These are phyloP conservation scores for Silurus meridionalis DNA, from an alignment of 2,113 vertebrate genomes.

Conservation along the genomic window DNA sequence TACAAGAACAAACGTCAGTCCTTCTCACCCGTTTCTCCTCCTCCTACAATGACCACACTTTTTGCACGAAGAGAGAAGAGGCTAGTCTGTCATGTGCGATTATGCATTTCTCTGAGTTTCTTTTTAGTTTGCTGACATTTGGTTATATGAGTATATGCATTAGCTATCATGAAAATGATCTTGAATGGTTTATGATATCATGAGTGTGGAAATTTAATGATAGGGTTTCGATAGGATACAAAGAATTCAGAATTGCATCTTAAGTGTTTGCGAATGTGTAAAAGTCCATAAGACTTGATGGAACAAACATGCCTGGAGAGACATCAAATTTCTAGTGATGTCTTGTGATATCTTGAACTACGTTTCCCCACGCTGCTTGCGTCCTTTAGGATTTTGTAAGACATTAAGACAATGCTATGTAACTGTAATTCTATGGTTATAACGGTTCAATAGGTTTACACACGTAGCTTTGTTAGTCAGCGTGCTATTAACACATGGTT, in stretches of 20 bases:
- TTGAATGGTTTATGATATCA: not conserved
- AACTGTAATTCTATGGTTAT: not conserved
- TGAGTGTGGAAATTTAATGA: not conserved
- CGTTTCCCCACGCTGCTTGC: too few species aligned
- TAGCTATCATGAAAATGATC: not conserved
- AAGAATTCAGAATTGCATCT: too few species aligned
- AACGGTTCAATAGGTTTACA: not conserved
- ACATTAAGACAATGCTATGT: not conserved
- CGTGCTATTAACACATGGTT: not conserved
- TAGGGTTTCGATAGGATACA: too few species aligned
- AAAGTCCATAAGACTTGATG: too few species aligned
- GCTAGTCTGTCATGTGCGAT: not conserved
- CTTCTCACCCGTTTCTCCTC: not conserved
- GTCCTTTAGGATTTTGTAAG: not conserved
- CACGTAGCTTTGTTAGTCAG: not conserved
- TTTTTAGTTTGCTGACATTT: not conserved
- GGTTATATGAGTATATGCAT: not conserved
- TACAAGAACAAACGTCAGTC: slow-evolving; percentile 3
- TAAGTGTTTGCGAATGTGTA: too few species aligned
- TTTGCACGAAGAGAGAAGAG: not conserved
- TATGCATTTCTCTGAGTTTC: not conserved
- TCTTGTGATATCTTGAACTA: too few species aligned
- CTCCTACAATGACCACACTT: not conserved
- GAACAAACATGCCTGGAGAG: too few species aligned
- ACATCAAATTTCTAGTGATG: too few species aligned